Base-by-base conservation (phyloP, 2,797 vertebrate species). In the Cyclura pinguis region DNA sequence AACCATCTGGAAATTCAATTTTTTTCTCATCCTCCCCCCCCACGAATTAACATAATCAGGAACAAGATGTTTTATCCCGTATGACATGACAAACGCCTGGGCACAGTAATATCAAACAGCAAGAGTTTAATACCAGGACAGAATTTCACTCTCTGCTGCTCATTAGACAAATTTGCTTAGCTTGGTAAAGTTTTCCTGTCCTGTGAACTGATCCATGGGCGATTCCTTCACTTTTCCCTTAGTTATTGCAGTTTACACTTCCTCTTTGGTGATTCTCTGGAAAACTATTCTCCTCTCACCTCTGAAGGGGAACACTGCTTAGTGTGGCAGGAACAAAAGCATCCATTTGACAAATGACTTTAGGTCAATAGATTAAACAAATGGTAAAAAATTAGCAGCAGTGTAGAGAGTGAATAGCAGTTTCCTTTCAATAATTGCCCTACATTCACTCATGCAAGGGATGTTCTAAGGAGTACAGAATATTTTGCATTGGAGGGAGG, bases 361-460 rank as follows among this genome's bases (percentile, higher is more conserved):
- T 94, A 92, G 95, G 96, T 95, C 84, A 95, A 97, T 80, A 96
- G 93, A 96, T 97, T 97, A 97, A 97, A 96, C 95, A 95, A 96
- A 95, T 85, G 81, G 92, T 94, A 95, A 96, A 96, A 96, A 95
- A 94, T 92, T 87, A 87, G 74, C 57, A 96, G 92, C 93, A 86
- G 38, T 85, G 88, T 52, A 89, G 87, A 81, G 88, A 42, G 27
- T 89, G 92, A 80, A 0, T 0, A 55, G 86, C n/a, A 14, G 38
- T 82, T 91, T 78, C 52, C 6, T 85, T 89, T 18, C 20, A 89
- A 89, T 47, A 67, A 69, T 14, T 77, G n/a, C 47, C 80, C 81
- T 78, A 89, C 57, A 93, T 32, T 82, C 35, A 87, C 0, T 29
- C 52, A 18, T 50, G 80, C 74, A 92, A 93, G 1, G 88, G 38